These are phyloP conservation scores for Nebria brevicollis DNA, from an alignment of 2,888 invertebrate genomes.

Conservation along the genomic window DNA sequence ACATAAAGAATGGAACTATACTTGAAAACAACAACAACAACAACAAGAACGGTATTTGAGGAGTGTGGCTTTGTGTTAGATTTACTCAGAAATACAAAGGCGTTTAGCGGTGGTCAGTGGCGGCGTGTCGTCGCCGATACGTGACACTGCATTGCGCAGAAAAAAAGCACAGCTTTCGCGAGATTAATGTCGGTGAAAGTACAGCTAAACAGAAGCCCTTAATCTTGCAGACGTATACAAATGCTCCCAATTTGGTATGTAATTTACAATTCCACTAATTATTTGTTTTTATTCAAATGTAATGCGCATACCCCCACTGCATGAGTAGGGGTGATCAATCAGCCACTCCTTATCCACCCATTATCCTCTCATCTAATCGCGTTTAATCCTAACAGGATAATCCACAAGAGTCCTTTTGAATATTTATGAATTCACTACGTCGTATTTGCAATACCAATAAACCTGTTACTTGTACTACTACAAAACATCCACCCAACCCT, in stretches of 20 bases:
- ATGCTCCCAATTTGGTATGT: neutral
- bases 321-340: slow-evolving; percentile 25
- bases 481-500: too few species aligned
- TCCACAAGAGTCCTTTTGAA: slow-evolving; percentile 29
- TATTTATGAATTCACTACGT: slow-evolving; percentile 27
- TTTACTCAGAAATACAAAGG: too few species aligned
- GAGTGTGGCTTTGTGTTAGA: too few species aligned
- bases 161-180: neutral
- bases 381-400: slow-evolving; percentile 40
- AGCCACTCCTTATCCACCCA: slow-evolving; percentile 27
- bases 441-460: too few species aligned
- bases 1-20: too few species aligned
- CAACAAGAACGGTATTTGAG: too few species aligned
- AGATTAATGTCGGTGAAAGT: neutral
- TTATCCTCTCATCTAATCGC: slow-evolving; percentile 37
- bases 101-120: too few species aligned
- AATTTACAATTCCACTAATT: neutral
- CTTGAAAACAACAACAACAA: too few species aligned
- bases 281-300: slow-evolving; percentile 1
- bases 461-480: neutral
- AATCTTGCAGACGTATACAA: neutral
- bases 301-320: neutral
- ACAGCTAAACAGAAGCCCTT: neutral
- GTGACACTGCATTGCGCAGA: neutral
- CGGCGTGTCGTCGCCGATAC: too few species aligned